A percentile compares a stretch with the other conserved stretches of the same genome.
Evolutionary conservation across 1,140 invertebrate genomes (phyloP).

Genomic region (Elysia chlorotica): DNA sequence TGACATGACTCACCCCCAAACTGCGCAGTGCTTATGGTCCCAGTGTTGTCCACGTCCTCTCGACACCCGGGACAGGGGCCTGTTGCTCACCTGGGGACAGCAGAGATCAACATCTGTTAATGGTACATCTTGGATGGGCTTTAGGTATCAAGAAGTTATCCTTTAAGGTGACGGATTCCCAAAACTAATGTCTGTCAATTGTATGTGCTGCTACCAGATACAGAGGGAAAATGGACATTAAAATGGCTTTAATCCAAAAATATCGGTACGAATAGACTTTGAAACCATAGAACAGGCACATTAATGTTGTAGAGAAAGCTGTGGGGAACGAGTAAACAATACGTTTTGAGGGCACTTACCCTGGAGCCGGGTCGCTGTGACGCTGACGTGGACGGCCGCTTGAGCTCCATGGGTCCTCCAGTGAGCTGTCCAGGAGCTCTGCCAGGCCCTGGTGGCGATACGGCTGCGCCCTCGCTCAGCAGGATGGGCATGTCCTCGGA

Average conservation of each 20-base stretch:
- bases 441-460: background rate
- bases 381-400: conserved; percentile 31
- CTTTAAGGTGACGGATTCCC: no score
- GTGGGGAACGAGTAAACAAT: background rate
- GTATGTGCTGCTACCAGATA: no score
- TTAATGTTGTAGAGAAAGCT: background rate
- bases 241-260: background rate
- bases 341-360: conserved; percentile 22
- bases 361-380: conserved; percentile 36
- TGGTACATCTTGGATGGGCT: no score
- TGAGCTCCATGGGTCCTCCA: no score
- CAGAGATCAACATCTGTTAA: no score
- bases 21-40: conserved; percentile 41
- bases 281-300: background rate
- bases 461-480: background rate
- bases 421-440: background rate
- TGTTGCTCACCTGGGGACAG: background rate
- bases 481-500: conserved; percentile 23
- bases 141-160: background rate
- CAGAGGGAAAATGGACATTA: background rate
- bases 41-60: conserved; percentile 43
- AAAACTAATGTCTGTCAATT: no score
- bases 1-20: conserved; percentile 37
- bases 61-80: conserved; percentile 33
- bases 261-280: background rate